Evolutionary conservation across 1,140 invertebrate species (phyloP).

Genomic region (Sitobion miscanthi): DNA sequence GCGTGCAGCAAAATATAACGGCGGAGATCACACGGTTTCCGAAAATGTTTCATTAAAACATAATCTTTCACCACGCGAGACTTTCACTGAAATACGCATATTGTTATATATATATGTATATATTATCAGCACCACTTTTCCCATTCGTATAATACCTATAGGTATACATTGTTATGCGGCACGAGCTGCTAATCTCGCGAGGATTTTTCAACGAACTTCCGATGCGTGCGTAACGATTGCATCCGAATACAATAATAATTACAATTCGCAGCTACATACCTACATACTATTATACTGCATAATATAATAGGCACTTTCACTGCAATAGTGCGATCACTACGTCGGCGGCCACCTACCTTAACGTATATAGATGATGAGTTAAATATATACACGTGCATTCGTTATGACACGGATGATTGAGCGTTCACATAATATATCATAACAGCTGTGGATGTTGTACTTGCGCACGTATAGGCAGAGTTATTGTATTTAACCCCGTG

Average conservation of each 20-base stretch:
- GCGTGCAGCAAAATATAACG: background rate
- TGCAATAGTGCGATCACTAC: background rate
- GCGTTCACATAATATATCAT: background rate
- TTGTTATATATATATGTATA: background rate
- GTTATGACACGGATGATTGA: background rate
- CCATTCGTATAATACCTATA: too few species aligned
- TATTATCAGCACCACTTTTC: background rate
- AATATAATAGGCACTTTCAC: background rate
- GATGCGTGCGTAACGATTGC: background rate
- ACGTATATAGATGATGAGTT: too few species aligned
- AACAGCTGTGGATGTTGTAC: background rate
- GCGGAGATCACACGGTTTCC: background rate
- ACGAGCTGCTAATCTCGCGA: background rate
- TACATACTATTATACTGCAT: background rate
- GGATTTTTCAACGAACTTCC: background rate
- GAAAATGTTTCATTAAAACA: constrained; percentile 9
- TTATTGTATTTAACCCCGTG: background rate
- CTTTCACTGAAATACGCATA: background rate
- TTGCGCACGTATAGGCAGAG: too few species aligned
- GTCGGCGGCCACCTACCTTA: background rate
- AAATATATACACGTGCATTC: background rate
- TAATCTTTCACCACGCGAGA: background rate
- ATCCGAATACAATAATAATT: background rate
- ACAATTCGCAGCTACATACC: background rate
- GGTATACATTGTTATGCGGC: too few species aligned